These are phyloP conservation scores for Drosophila prolongata DNA, from an alignment of 2,888 invertebrate genomes.

Conservation along the genomic window DNA sequence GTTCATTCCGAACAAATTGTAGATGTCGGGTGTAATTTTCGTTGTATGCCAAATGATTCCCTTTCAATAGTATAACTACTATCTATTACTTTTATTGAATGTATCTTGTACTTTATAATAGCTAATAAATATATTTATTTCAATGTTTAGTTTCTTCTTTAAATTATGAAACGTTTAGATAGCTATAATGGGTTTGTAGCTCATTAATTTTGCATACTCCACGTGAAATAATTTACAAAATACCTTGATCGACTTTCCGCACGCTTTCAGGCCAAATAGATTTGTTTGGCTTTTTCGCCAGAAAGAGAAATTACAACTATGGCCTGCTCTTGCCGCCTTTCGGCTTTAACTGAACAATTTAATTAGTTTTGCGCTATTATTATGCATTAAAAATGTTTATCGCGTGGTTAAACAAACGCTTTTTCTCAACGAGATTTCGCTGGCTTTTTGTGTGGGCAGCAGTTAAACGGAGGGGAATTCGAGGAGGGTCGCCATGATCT, in stretches of 20 bases:
- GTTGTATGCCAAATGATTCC: background rate
- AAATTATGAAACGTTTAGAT: too few relatives aligned
- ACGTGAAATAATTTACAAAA: background rate
- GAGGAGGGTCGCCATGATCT: constrained; percentile 22
- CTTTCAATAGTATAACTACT: too few relatives aligned
- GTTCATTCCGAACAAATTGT: background rate
- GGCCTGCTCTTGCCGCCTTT: constrained; percentile 17
- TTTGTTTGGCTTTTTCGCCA: constrained; percentile 22
- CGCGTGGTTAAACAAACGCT: constrained; percentile 56
- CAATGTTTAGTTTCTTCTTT: too few relatives aligned
- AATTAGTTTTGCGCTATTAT: constrained; percentile 52
- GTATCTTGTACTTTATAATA: too few relatives aligned
- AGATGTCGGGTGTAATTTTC: background rate
- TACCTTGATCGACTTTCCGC: constrained; percentile 14
- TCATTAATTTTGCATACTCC: background rate
- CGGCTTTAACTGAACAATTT: constrained; percentile 43
- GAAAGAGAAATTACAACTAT: constrained; percentile 20
- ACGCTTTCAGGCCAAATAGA: constrained; percentile 30
- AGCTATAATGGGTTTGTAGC: background rate
- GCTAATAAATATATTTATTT: too few relatives aligned
- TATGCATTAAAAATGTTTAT: constrained; percentile 58
- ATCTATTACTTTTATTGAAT: too few relatives aligned
- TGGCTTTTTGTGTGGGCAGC: constrained; percentile 35
- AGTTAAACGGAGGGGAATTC: background rate
- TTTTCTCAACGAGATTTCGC: constrained; percentile 46